Conservation (phyloP, 1,140 invertebrate genomes). For the Vanessa tameamea region DNA sequence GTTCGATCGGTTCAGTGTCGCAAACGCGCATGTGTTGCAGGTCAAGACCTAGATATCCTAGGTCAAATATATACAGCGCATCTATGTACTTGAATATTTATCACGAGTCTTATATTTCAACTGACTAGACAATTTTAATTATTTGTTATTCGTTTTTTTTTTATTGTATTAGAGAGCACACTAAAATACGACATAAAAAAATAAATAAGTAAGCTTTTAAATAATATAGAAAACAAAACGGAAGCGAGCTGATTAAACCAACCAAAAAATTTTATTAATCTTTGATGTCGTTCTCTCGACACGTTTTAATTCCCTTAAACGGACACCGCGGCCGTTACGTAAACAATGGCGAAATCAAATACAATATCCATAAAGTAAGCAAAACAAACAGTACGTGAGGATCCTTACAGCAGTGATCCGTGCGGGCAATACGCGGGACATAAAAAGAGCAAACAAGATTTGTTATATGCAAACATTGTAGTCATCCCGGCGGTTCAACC, state of each 20-base stretch:
- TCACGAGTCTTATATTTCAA: too few relatives aligned
- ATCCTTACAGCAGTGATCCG: constrained; percentile 53
- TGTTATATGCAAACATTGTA: constrained; percentile 70
- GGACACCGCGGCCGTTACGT: background rate
- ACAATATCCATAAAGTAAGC: constrained; percentile 53
- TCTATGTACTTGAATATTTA: background rate
- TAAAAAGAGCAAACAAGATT: constrained; percentile 70
- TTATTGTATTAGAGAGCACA: too few relatives aligned
- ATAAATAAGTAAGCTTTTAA: too few relatives aligned
- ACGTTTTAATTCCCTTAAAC: background rate
- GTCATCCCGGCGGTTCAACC: constrained; percentile 55
- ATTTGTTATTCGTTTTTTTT: too few relatives aligned
- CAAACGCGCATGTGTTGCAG: constrained; percentile 42
- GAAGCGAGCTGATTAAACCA: background rate
- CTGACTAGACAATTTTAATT: too few relatives aligned
- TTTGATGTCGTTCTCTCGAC: background rate
- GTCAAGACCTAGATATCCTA: constrained; percentile 37
- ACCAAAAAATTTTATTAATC: background rate
- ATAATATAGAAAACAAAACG: background rate
- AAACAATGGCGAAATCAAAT: constrained; percentile 39
- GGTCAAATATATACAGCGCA: constrained; percentile 9
- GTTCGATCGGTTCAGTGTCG: constrained; percentile 40
- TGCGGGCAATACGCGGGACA: constrained; percentile 57
- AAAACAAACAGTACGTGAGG: constrained; percentile 71
- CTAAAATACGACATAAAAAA: too few relatives aligned